Percentiles rank a stretch among this genome's conserved stretches.
phyloP scores from a whole-genome alignment of 1,140 invertebrate species.

The Ostrea denselamellosa region DNA sequence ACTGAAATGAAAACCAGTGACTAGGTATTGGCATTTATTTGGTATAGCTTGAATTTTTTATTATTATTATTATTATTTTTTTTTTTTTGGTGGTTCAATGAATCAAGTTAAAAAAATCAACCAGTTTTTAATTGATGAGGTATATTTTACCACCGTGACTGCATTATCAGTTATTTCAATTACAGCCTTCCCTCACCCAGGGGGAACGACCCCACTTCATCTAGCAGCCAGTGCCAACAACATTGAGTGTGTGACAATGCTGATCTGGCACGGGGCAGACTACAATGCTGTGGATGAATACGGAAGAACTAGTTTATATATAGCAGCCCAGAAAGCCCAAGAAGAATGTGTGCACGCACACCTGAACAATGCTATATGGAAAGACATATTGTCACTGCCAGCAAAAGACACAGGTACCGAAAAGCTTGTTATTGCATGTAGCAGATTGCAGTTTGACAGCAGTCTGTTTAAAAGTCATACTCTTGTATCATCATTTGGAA shows the following conservation, averaged over 20 bases:
- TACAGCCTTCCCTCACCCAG: slow-evolving; percentile 69
- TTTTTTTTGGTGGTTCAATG: too few species aligned
- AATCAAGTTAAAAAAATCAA: too few species aligned
- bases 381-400: slow-evolving; percentile 75
- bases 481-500: too few species aligned
- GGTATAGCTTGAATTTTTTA: too few species aligned
- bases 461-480: too few species aligned
- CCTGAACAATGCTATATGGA: slow-evolving; percentile 75
- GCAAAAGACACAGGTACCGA: slow-evolving; percentile 69
- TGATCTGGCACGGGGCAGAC: slow-evolving; percentile 74
- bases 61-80: too few species aligned
- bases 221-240: slow-evolving; percentile 70
- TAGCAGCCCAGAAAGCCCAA: slow-evolving; percentile 70
- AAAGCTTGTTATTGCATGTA: background rate
- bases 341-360: slow-evolving; percentile 72
- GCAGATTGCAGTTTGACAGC: too few species aligned
- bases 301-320: slow-evolving; percentile 75
- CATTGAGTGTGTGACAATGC: slow-evolving; percentile 69
- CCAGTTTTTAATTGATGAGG: background rate
- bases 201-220: slow-evolving; percentile 73
- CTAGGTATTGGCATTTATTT: too few species aligned
- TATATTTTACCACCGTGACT: too few species aligned
- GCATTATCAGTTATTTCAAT: slow-evolving; percentile 1
- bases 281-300: slow-evolving; percentile 77
- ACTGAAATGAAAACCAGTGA: too few species aligned